phyloP scores from a whole-genome alignment of 2,797 vertebrate genomes.

The Dallia pectoralis region DNA sequence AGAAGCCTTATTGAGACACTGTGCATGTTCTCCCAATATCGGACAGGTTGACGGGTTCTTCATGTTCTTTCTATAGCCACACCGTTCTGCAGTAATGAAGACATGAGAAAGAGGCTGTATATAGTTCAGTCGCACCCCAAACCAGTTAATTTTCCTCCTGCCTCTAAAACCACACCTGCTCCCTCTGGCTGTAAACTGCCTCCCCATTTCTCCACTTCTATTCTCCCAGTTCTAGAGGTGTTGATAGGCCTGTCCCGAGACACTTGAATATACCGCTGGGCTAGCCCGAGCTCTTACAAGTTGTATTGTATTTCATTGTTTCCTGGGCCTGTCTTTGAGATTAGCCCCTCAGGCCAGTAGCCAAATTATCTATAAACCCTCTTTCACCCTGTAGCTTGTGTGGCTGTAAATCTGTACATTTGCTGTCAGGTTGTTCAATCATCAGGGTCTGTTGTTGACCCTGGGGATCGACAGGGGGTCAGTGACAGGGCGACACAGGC shows the following conservation, averaged over 20 bases:
- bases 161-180: constrained; percentile 3
- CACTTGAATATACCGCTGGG: constrained; percentile 10
- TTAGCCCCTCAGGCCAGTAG: constrained; percentile 7
- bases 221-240: constrained; percentile 24
- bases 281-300: neutral
- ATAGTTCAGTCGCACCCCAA: neutral
- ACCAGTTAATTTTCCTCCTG: neutral
- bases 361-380: constrained; percentile 30
- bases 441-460: constrained; percentile 45
- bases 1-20: too few species aligned
- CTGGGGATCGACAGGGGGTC: constrained; percentile 36
- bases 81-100: neutral
- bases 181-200: neutral
- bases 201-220: constrained; percentile 16
- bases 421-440: constrained; percentile 47
- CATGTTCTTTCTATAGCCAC: neutral
- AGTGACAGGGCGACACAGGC: constrained; percentile 35
- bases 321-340: constrained; percentile 21
- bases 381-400: constrained; percentile 7
- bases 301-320: constrained; percentile 31
- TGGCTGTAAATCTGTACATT: constrained; percentile 19
- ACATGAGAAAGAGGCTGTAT: neutral
- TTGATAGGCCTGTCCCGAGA: constrained; percentile 21
- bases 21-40: too few species aligned
- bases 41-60: neutral